A percentile compares a stretch with the other conserved stretches of the same genome.
Conservation (phyloP, 2,113 vertebrate genomes). For the Pedetes capensis region DNA sequence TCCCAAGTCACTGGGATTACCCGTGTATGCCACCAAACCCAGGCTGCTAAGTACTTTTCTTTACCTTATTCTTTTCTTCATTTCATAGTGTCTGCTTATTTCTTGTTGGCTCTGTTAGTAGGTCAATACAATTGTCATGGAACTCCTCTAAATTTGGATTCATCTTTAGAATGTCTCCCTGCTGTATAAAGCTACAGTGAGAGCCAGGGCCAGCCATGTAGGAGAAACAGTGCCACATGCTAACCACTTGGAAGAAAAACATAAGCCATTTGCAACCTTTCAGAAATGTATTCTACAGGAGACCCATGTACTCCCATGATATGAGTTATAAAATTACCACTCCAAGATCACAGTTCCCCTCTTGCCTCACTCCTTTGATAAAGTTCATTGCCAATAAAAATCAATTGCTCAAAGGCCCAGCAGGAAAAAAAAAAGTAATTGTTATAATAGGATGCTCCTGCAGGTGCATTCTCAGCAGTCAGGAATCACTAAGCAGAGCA, state of each 20-base stretch:
- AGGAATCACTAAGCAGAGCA: background rate
- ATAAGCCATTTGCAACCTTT: background rate
- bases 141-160: slow-evolving; percentile 45
- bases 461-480: background rate
- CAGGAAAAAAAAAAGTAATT: background rate
- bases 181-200: slow-evolving; percentile 53
- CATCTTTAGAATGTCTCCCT: slow-evolving; percentile 65
- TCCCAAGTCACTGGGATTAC: no score
- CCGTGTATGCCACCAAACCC: no score
- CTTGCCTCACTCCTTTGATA: background rate
- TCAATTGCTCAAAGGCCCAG: background rate
- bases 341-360: background rate
- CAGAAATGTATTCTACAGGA: background rate
- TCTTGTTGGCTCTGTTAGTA: slow-evolving; percentile 58
- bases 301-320: background rate
- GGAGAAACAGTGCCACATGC: background rate
- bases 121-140: slow-evolving; percentile 38
- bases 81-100: slow-evolving; percentile 35
- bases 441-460: background rate
- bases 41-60: slow-evolving; percentile 49
- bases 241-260: background rate
- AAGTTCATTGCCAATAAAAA: slow-evolving; percentile 15
- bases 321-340: slow-evolving; percentile 24
- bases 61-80: slow-evolving; percentile 58
- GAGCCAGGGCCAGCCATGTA: background rate